These are phyloP conservation scores for Hemichromis elongatus DNA, from an alignment of 2,113 vertebrate genomes.

Conservation along the genomic window DNA sequence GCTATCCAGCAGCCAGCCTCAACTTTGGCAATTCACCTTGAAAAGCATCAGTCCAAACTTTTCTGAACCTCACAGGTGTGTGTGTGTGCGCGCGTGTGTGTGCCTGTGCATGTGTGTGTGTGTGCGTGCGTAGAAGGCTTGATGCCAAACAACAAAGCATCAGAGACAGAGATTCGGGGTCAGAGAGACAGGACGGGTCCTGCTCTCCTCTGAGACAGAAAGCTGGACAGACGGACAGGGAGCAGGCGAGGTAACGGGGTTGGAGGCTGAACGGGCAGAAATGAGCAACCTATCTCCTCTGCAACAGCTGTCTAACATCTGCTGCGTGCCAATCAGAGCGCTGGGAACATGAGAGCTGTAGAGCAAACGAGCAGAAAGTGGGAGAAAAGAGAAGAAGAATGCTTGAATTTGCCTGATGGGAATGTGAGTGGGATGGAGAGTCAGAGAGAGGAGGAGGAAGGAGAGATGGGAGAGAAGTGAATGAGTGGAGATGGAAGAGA, in stretches of 20 bases:
- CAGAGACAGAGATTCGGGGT: neutral
- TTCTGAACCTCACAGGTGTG: neutral
- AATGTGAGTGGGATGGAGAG: slow-evolving; percentile 21
- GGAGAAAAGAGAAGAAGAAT: slow-evolving; percentile 5
- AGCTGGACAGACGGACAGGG: neutral
- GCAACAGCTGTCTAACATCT: slow-evolving; percentile 43
- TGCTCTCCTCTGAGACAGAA: neutral
- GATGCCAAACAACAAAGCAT: neutral
- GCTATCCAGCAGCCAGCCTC: neutral
- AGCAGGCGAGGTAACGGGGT: neutral
- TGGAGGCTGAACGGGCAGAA: neutral
- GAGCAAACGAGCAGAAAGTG: neutral
- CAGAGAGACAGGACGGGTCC: neutral
- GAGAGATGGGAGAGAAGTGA: neutral
- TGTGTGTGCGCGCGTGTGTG: neutral
- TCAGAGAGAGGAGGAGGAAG: neutral
- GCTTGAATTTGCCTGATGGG: neutral
- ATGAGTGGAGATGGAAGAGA: neutral
- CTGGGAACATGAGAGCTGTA: neutral
- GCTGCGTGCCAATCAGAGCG: slow-evolving; percentile 10
- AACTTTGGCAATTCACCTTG: neutral
- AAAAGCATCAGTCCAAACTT: neutral
- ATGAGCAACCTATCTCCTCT: slow-evolving; percentile 16
- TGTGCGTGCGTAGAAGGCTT: neutral
- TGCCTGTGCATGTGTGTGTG: neutral